Base-by-base conservation (phyloP, 64 coral and sea anemone genomes). In the Orbicella faveolata region DNA sequence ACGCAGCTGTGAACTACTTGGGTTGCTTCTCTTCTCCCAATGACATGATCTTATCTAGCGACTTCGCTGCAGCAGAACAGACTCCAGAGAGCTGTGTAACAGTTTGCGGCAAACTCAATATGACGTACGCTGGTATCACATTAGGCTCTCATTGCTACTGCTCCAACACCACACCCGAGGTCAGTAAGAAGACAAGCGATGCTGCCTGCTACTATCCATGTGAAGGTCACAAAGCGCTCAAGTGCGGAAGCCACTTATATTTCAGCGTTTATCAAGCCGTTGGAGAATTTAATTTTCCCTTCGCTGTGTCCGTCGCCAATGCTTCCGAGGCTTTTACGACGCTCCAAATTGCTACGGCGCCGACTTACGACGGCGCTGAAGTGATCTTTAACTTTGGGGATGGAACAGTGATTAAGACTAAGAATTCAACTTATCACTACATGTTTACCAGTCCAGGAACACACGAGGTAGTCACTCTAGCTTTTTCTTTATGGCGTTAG, bases 31-130 rank as follows among this genome's bases (percentile, higher is more conserved):
- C 33, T 9, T 80, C 62, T 21, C 75, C 51, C 35, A 64, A 67
- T 44, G 61, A 64, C 17, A 89, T 67, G 64, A 17, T 69, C n/a
- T 66, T 67, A 23, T 67, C 48, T 12, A 79, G 26, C 21, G 63
- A 89, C 44, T 20, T 72, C 76, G 70, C 36, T n/a, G 75, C 77
- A 41, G 41, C 8, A 17, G 63, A 62, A 44, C 6, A 80, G 88
- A 77, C 77, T 39, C 88, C 88, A 69, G 76, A 78, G 75, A 52
- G 51, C 7, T 89, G 88, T 77, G 88, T 89, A 21, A 89, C 88
- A 48, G 48, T 51, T 17, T 89, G 88, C 15, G 88, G 62, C 63
- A 65, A 79, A 6, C 30, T 8, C 10, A 69, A 23, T 70, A 52
- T 34, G 36, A 79, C 14, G 7, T 89, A 89, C 63, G 88, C 88